These are phyloP conservation scores for Nannoperca australis DNA, from an alignment of 2,797 vertebrate genomes.

Conservation along the genomic window DNA sequence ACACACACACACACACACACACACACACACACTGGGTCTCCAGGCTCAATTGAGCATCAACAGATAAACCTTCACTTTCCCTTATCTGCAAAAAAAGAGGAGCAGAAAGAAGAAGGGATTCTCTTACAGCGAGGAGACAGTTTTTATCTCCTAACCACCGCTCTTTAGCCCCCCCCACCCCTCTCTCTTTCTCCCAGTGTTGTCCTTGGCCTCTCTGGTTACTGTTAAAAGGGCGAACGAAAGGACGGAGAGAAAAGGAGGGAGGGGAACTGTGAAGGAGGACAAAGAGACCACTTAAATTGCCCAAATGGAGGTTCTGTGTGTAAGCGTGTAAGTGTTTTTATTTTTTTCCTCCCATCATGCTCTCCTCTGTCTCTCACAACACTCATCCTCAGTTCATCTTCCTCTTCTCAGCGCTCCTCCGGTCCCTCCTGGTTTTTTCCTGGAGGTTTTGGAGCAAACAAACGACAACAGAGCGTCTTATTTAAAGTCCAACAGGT, in stretches of 20 bases:
- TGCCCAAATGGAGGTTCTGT: conserved; percentile 65
- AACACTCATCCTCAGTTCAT: conserved; percentile 43
- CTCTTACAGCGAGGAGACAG: conserved; percentile 80
- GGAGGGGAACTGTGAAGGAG: conserved; percentile 67
- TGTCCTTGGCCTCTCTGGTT: conserved; percentile 77
- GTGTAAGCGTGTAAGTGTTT: conserved; percentile 70
- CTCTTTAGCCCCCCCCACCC: conserved; percentile 54
- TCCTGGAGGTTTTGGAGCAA: too few species aligned
- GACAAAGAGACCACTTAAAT: conserved; percentile 80
- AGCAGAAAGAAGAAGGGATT: conserved; percentile 71
- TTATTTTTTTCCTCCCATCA: conserved; percentile 28
- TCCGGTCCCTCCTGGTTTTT: not conserved
- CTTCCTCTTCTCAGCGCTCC: not conserved
- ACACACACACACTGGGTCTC: conserved; percentile 59
- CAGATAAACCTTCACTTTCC: conserved; percentile 75
- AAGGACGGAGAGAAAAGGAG: conserved; percentile 68
- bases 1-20: conserved; percentile 52
- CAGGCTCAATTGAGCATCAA: conserved; percentile 66
- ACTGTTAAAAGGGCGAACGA: conserved; percentile 77
- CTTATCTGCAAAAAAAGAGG: conserved; percentile 66
- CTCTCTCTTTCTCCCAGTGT: conserved; percentile 58
- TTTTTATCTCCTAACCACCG: conserved; percentile 74
- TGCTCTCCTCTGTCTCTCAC: conserved; percentile 28
- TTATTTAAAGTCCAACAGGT: not conserved
- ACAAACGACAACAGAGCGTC: not conserved